Base-by-base conservation (phyloP, 2,888 invertebrate species). In the Papilio elwesi region DNA sequence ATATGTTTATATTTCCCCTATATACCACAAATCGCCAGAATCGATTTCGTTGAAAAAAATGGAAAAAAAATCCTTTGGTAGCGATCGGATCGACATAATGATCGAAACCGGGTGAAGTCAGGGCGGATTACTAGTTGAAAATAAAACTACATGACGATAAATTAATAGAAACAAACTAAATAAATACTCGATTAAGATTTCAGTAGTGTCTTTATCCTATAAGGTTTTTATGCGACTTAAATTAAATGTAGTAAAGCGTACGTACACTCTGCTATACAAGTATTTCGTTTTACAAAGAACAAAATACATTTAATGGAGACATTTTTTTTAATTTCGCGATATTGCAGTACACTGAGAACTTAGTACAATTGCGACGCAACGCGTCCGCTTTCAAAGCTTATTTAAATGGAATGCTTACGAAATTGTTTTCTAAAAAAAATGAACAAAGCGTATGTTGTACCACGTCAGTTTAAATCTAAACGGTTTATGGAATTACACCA, bases 361-460 rank as follows among this genome's bases (percentile, higher is more conserved):
- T 70, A 57, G 70, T 70, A 53, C 65, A 70, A 70, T 70, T 70
- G 57, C 55, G 55, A 65, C 64, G 70, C 55, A 65, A 64, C 64
- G 65, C 36, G 11, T 57, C 26, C 49, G 70, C 70, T 70, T 70
- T 70, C 64, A 65, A 55, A 63, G 38, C 48, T 70, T 64, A 57
- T 65, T 70, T 49, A 64, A 70, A 48, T 49, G 48, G 55, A 70
- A 65, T 49, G 64, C 49, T 65, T 70, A 48, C 55, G 70, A 65
- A 52, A 52, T 63, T 43, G 47, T 53, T 63, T 70, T 64, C 36
- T 36, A 48, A 68, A 66, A 52, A 68, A 49, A 38, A 15, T 6
- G 10, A 7, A 38, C 15, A 52, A 69, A 69, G 62, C 59, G 36
- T 51, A 38, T 47, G 51, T 26, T 38, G 8, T 69, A 43, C 51